Percentiles rank a stretch among this genome's conserved stretches.
Conservation (phyloP, 1,140 invertebrate genomes). For the Sycobia sp. region DNA sequence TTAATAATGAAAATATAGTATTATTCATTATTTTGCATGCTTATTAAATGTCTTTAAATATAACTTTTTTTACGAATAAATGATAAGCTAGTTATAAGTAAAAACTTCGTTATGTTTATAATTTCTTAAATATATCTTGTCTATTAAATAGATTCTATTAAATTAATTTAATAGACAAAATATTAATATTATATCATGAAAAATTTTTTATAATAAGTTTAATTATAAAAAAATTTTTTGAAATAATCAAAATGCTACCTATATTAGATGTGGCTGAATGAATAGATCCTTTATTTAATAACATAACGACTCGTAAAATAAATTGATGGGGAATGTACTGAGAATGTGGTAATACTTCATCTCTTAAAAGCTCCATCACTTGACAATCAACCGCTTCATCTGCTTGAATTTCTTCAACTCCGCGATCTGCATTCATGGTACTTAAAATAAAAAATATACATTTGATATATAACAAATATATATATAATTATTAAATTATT, state of each 20-base stretch:
- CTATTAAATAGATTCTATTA: too few relatives aligned
- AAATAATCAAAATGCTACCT: slow-evolving; percentile 45
- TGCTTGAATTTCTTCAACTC: slow-evolving; percentile 79
- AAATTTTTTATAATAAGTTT: slow-evolving; percentile 3
- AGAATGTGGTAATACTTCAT: slow-evolving; percentile 85
- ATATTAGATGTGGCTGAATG: slow-evolving; percentile 77
- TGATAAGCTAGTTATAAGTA: too few relatives aligned
- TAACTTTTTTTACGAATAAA: too few relatives aligned
- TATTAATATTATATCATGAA: neutral
- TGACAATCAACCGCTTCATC: slow-evolving; percentile 88
- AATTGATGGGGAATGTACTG: slow-evolving; percentile 82
- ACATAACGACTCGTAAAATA: slow-evolving; percentile 83
- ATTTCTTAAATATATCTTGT: too few relatives aligned
- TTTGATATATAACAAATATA: neutral
- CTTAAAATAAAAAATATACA: slow-evolving; percentile 35
- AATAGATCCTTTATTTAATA: slow-evolving; percentile 92
- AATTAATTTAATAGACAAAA: neutral
- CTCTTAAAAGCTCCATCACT: slow-evolving; percentile 82
- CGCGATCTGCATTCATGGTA: slow-evolving; percentile 67
- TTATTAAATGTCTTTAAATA: too few relatives aligned
- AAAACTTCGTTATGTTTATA: too few relatives aligned
- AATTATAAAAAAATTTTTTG: slow-evolving; percentile 5
- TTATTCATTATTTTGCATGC: too few relatives aligned
- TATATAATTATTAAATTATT: neutral
- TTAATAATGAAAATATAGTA: neutral